Evolutionary conservation across 2,888 invertebrate genomes (phyloP).

Genomic region (Digitonthophagus gazella): DNA sequence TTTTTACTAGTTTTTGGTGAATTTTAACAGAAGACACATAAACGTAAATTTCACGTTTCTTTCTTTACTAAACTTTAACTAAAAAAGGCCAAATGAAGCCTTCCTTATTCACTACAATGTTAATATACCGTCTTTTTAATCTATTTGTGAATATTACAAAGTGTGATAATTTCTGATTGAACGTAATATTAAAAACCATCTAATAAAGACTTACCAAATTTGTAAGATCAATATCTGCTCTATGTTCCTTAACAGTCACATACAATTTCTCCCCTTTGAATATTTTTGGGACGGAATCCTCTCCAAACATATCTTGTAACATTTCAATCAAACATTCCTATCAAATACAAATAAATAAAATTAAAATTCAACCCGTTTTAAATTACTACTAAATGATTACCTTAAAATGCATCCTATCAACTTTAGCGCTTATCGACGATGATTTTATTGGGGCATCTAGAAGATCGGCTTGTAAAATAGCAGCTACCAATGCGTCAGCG

Average conservation of each 20-base stretch:
- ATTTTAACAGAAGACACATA: too few relatives aligned
- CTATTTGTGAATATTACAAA: too few relatives aligned
- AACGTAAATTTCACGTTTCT: too few relatives aligned
- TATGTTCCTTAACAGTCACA: slow-evolving; percentile 80
- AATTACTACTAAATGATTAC: slow-evolving; percentile 47
- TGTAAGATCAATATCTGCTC: slow-evolving; percentile 81
- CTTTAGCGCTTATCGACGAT: slow-evolving; percentile 63
- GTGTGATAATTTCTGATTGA: too few relatives aligned
- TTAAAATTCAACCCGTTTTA: not conserved
- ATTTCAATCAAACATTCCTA: slow-evolving; percentile 87
- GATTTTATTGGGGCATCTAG: slow-evolving; percentile 63
- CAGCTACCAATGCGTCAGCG: slow-evolving; percentile 91
- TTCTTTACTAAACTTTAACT: too few relatives aligned
- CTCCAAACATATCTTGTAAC: slow-evolving; percentile 93
- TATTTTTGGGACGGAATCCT: slow-evolving; percentile 88
- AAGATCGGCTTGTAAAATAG: slow-evolving; percentile 78
- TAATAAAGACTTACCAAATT: too few relatives aligned
- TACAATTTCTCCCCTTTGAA: slow-evolving; percentile 87
- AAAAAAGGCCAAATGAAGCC: too few relatives aligned
- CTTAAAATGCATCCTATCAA: slow-evolving; percentile 89
- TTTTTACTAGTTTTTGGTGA: too few relatives aligned
- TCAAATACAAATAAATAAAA: slow-evolving; percentile 30
- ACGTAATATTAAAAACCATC: slow-evolving; percentile 35
- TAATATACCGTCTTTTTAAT: too few relatives aligned
- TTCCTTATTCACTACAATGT: too few relatives aligned